Evolutionary conservation across 53 echinoderm and acorn worm species (phyloP).

Genomic region (Actinopyga echinites): DNA sequence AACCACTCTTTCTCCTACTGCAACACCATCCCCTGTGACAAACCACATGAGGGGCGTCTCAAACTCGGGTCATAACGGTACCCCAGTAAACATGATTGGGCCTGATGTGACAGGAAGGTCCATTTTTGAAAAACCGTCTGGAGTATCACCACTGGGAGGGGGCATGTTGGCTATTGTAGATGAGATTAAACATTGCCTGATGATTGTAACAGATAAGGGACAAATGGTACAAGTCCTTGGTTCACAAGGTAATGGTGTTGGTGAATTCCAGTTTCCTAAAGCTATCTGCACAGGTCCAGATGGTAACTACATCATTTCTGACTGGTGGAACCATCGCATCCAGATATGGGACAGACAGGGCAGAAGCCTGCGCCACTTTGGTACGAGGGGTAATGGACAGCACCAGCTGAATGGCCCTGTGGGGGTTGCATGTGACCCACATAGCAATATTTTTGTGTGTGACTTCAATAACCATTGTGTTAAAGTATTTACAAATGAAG

Average conservation of each 20-base stretch:
- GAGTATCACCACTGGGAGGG: slow-evolving; percentile 68
- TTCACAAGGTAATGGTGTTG: slow-evolving; percentile 69
- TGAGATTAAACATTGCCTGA: slow-evolving; percentile 78
- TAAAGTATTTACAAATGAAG: slow-evolving; percentile 75
- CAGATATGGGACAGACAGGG: slow-evolving; percentile 87
- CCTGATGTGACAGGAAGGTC: slow-evolving; percentile 39
- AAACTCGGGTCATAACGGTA: too few relatives aligned
- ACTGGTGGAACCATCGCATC: slow-evolving; percentile 85
- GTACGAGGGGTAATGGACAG: slow-evolving; percentile 60
- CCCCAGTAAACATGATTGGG: slow-evolving; percentile 4
- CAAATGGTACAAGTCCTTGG: slow-evolving; percentile 71
- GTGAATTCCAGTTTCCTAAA: slow-evolving; percentile 87
- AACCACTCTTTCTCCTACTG: too few relatives aligned
- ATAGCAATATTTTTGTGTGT: slow-evolving; percentile 84
- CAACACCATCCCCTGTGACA: too few relatives aligned
- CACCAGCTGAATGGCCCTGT: slow-evolving; percentile 70
- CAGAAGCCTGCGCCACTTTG: slow-evolving; percentile 76
- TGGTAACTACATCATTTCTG: slow-evolving; percentile 75
- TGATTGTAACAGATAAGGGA: slow-evolving; percentile 79
- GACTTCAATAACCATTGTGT: slow-evolving; percentile 89
- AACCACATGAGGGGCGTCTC: too few relatives aligned
- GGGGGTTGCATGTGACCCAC: slow-evolving; percentile 75
- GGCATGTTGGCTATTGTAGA: slow-evolving; percentile 80
- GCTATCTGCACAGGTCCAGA: slow-evolving; percentile 70
- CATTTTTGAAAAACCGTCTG: slow-evolving; percentile 83